Conservation (phyloP, 2,113 vertebrate species). For the Vombatus ursinus region DNA sequence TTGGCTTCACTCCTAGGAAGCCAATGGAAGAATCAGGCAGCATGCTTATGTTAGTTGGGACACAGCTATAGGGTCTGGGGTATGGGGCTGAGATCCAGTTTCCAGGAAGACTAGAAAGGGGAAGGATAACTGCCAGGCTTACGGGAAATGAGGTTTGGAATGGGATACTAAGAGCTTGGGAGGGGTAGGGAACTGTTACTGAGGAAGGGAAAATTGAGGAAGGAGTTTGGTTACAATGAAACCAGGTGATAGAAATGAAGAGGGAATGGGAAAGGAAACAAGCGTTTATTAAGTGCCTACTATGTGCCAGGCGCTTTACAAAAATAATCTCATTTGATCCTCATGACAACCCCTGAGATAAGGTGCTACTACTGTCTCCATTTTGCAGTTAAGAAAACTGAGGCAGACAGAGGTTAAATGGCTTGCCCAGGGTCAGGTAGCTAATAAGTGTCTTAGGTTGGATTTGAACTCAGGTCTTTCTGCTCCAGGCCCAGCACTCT, state of each 20-base stretch:
- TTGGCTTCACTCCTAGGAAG: not conserved
- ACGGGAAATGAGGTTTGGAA: not conserved
- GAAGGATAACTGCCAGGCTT: not conserved
- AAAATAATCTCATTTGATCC: not conserved
- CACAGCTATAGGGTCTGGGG: not conserved
- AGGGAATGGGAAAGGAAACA: not conserved
- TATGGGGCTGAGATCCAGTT: not conserved
- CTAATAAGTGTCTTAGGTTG: too few relatives aligned
- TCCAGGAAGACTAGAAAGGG: not conserved
- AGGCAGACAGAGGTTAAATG: not conserved
- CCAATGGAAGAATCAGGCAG: not conserved
- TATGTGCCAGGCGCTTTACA: not conserved
- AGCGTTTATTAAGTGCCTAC: not conserved
- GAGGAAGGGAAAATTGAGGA: not conserved
- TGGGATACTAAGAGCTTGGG: not conserved
- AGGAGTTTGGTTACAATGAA: not conserved
- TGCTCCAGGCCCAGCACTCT: not conserved
- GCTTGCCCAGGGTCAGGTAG: not conserved
- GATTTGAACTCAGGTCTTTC: not conserved
- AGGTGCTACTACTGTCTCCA: not conserved
- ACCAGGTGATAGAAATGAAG: not conserved
- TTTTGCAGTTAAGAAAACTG: not conserved
- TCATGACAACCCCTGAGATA: not conserved
- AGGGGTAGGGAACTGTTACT: not conserved
- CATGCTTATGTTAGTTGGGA: not conserved